A percentile compares a stretch with the other conserved stretches of the same genome.
These are phyloP conservation scores for Malthinus seriepunctatus DNA, from an alignment of 2,888 invertebrate species.

Conservation along the genomic window DNA sequence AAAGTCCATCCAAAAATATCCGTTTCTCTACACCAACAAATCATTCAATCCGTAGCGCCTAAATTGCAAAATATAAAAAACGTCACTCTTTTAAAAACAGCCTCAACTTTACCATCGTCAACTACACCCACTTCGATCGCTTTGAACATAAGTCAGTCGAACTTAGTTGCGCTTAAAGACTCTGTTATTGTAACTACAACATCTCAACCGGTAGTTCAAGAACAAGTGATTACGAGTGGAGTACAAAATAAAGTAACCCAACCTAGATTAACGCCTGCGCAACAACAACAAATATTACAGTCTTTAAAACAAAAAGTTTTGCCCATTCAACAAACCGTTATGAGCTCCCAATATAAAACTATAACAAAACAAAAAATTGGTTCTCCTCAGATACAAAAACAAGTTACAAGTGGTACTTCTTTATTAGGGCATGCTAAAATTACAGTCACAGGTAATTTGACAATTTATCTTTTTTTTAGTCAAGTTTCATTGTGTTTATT, in stretches of 20 bases:
- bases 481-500: conserved; percentile 13
- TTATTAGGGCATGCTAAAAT: conserved; percentile 45
- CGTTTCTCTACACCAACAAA: conserved; percentile 44
- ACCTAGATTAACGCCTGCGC: conserved; percentile 48
- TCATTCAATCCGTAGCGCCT: conserved; percentile 47
- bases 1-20: conserved; percentile 34
- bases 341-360: conserved; percentile 39
- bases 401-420: conserved; percentile 42
- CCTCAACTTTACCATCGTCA: conserved; percentile 27
- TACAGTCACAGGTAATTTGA: conserved; percentile 40
- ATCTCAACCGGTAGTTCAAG: conserved; percentile 29
- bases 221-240: conserved; percentile 35
- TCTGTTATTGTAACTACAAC: not conserved
- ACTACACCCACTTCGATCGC: not conserved
- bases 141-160: conserved; percentile 1
- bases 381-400: conserved; percentile 52
- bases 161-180: conserved; percentile 6
- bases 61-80: conserved; percentile 52
- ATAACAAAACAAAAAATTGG: conserved; percentile 55
- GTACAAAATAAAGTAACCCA: conserved; percentile 44
- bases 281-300: conserved; percentile 56
- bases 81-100: conserved; percentile 46
- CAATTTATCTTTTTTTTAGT: conserved; percentile 12
- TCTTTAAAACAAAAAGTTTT: conserved; percentile 51
- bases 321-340: conserved; percentile 48